Conservation (phyloP, 2,888 invertebrate species). For the Arenicola marina region DNA sequence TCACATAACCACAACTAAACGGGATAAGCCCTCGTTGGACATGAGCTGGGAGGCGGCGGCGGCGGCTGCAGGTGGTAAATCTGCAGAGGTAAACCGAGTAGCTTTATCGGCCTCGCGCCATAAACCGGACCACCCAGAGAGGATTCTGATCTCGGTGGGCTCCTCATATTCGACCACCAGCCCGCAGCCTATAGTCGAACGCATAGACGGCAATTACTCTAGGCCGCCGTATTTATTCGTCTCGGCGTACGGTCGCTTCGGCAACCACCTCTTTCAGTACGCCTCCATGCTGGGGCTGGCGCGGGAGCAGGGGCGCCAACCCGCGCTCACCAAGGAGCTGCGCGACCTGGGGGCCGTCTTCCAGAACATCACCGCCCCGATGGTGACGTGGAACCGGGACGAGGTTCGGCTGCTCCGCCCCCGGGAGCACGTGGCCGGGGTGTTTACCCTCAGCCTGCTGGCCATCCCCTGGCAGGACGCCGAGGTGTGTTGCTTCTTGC, state of each 20-base stretch:
- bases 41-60: too few relatives aligned
- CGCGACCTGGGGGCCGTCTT: not conserved
- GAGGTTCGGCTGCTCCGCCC: not conserved
- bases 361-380: not conserved
- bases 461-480: constrained; percentile 7
- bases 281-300: not conserved
- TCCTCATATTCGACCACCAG: too few relatives aligned
- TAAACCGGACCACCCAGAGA: too few relatives aligned
- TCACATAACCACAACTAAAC: too few relatives aligned
- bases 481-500: constrained; percentile 42
- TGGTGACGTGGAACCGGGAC: not conserved
- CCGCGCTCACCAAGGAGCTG: not conserved
- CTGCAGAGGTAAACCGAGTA: too few relatives aligned
- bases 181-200: not conserved
- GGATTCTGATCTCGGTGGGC: too few relatives aligned
- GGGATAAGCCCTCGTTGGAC: too few relatives aligned
- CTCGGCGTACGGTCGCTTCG: not conserved
- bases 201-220: not conserved
- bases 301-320: not conserved
- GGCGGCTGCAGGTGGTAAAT: too few relatives aligned
- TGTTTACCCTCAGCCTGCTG: constrained; percentile 20
- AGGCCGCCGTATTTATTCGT: not conserved
- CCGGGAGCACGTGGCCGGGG: constrained; percentile 7
- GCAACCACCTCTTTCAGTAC: not conserved
- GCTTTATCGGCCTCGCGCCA: too few relatives aligned